A percentile compares a stretch with the other conserved stretches of the same genome.
phyloP scores from a whole-genome alignment of 2,888 invertebrate genomes.

The Polydrusus cervinus region DNA sequence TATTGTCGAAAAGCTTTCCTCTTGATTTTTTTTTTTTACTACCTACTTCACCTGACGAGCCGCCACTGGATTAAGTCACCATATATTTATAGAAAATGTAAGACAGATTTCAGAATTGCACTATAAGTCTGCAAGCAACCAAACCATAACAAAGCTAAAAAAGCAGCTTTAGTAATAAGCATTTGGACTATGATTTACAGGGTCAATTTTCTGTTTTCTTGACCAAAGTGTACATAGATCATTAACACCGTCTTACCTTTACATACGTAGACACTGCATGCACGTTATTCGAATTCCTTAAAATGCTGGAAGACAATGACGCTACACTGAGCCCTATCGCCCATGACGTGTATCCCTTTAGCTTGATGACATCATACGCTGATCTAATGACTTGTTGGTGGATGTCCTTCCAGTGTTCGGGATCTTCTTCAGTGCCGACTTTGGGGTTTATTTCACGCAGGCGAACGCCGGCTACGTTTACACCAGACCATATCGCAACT shows the following conservation, averaged over 20 bases:
- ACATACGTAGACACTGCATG: conserved; percentile 87
- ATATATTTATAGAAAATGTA: too few species aligned
- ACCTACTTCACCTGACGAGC: too few species aligned
- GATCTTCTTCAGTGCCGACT: conserved; percentile 82
- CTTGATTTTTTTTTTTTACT: too few species aligned
- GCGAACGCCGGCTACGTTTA: conserved; percentile 92
- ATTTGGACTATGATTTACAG: not conserved
- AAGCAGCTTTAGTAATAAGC: too few species aligned
- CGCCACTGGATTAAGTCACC: too few species aligned
- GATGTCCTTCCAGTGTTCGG: conserved; percentile 85
- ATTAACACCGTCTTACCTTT: conserved; percentile 74
- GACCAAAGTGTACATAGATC: too few species aligned
- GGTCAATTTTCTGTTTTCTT: too few species aligned
- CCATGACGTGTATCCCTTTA: conserved; percentile 95
- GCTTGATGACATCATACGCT: conserved; percentile 89
- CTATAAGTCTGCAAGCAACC: too few species aligned
- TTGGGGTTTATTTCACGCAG: conserved; percentile 84
- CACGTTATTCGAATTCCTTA: conserved; percentile 83
- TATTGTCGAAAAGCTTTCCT: too few species aligned
- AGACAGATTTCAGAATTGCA: too few species aligned
- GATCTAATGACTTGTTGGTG: conserved; percentile 90
- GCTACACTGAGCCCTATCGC: conserved; percentile 86
- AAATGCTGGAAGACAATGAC: conserved; percentile 80
- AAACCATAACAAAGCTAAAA: too few species aligned
- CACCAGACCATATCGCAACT: conserved; percentile 96